Percentiles rank a stretch among this genome's conserved stretches.
Evolutionary conservation across 35 echinoderm and acorn worm genomes (phyloP).

Genomic region (Anneissia japonica): DNA sequence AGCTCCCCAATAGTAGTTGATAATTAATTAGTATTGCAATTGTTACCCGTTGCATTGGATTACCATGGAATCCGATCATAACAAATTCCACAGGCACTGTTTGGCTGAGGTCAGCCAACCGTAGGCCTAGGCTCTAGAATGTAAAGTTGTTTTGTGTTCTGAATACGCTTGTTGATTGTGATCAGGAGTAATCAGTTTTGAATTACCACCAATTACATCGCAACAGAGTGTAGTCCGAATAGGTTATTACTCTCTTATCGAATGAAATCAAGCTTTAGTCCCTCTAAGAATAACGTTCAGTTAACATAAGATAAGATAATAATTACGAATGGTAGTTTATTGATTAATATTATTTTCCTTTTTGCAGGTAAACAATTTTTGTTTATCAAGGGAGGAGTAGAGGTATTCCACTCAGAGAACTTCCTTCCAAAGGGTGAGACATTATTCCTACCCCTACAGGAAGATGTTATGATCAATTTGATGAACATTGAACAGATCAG

Average conservation of each 20-base stretch:
- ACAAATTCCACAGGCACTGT: too few relatives aligned
- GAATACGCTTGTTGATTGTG: too few relatives aligned
- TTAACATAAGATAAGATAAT: not conserved
- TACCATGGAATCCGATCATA: too few relatives aligned
- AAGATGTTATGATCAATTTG: conserved; percentile 9
- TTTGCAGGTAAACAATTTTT: not conserved
- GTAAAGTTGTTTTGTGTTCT: too few relatives aligned
- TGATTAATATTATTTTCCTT: not conserved
- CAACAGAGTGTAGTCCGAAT: too few relatives aligned
- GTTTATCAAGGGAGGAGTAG: not conserved
- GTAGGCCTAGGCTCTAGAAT: too few relatives aligned
- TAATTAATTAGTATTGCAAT: too few relatives aligned
- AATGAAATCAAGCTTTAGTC: not conserved
- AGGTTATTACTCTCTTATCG: not conserved
- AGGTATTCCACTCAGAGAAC: not conserved
- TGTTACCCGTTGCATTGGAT: too few relatives aligned
- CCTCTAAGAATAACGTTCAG: not conserved
- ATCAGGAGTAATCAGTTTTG: too few relatives aligned
- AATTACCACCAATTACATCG: too few relatives aligned
- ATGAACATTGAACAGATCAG: conserved; percentile 5
- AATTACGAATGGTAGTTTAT: not conserved
- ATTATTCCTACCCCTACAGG: not conserved
- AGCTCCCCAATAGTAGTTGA: too few relatives aligned
- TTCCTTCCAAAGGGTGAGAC: not conserved
- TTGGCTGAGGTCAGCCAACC: too few relatives aligned